These are phyloP conservation scores for Octonoba sinensis DNA, from an alignment of 2,888 invertebrate genomes.

Conservation along the genomic window DNA sequence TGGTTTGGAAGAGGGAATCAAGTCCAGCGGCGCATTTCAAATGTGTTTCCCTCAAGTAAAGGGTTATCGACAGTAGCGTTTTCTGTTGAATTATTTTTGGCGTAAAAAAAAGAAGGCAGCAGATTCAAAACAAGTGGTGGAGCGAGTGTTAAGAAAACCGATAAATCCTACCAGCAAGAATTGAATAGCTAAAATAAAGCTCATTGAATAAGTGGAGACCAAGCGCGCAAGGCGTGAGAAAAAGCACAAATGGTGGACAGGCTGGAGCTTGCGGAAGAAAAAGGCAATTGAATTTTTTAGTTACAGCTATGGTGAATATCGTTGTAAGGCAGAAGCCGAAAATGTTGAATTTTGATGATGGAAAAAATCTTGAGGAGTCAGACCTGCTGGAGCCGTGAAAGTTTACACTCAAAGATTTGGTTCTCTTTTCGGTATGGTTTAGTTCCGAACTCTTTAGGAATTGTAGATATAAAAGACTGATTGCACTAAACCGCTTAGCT, in stretches of 20 bases:
- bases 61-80: conserved; percentile 53
- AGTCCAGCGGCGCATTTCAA: conserved; percentile 54
- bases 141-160: conserved; percentile 42
- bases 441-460: no score
- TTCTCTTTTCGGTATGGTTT: no score
- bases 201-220: conserved; percentile 32
- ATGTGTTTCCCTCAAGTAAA: conserved; percentile 40
- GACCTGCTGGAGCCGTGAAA: no score
- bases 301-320: not conserved
- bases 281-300: conserved; percentile 56
- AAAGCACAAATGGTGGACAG: conserved; percentile 42
- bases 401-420: no score
- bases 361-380: no score
- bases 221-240: conserved; percentile 22
- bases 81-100: conserved; percentile 45
- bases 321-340: no score
- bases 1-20: conserved; percentile 13
- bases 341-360: no score
- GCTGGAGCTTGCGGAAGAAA: conserved; percentile 27
- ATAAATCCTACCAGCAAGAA: conserved; percentile 48
- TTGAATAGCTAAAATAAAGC: conserved; percentile 41
- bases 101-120: not conserved
- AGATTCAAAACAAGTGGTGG: conserved; percentile 43
- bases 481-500: no score
- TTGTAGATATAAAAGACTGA: no score